Percentiles rank a stretch among this genome's conserved stretches.
phyloP scores from a whole-genome alignment of 1,140 invertebrate genomes.

The Melipona quadrifasciata region DNA sequence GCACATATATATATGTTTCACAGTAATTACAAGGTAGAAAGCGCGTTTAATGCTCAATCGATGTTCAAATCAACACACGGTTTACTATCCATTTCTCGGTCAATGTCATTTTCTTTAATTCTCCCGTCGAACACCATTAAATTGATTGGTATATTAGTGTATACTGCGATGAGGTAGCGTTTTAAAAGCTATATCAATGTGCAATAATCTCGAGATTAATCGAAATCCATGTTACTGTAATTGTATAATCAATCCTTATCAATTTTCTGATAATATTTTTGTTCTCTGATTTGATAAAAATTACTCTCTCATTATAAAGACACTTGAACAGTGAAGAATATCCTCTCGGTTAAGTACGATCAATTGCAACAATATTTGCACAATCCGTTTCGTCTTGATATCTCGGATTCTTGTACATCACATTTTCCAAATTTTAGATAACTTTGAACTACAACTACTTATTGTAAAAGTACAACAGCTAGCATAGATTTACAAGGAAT shows the following conservation, averaged over 20 bases:
- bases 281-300: neutral
- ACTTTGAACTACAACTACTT: neutral
- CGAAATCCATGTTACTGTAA: neutral
- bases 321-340: neutral
- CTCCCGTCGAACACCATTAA: neutral
- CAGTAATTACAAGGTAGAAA: slow-evolving; percentile 3
- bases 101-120: slow-evolving; percentile 40
- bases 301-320: neutral
- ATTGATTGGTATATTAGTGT: neutral
- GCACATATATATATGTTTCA: too few species aligned
- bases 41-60: slow-evolving; percentile 11
- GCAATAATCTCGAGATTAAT: slow-evolving; percentile 6
- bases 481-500: neutral
- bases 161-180: neutral
- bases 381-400: slow-evolving; percentile 5
- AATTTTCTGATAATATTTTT: neutral
- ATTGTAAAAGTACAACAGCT: neutral
- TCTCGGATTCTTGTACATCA: neutral
- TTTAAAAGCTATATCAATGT: neutral
- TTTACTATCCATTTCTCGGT: slow-evolving; percentile 23
- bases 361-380: neutral
- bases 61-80: slow-evolving; percentile 4
- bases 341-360: neutral
- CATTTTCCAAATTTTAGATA: neutral
- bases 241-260: neutral